These are phyloP conservation scores for Xiphias gladius DNA, from an alignment of 2,113 vertebrate genomes.

Conservation along the genomic window DNA sequence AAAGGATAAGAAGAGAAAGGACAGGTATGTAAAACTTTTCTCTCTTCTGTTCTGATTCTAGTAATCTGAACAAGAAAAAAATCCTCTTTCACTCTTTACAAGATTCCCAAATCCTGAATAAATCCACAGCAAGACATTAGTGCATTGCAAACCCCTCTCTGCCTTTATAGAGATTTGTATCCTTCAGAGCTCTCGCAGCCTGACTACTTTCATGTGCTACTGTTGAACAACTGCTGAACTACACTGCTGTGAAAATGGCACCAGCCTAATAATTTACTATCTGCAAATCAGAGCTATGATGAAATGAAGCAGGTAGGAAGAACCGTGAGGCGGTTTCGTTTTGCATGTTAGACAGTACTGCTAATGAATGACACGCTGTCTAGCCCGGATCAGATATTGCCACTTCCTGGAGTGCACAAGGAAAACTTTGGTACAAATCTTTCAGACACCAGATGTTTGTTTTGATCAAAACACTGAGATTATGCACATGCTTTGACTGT, in stretches of 20 bases:
- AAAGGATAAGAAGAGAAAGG: conserved; percentile 21
- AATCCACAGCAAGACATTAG: conserved; percentile 39
- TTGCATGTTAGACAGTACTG: not conserved
- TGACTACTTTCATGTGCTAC: conserved; percentile 14
- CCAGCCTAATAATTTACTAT: not conserved
- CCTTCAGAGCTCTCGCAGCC: conserved; percentile 27
- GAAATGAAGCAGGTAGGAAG: not conserved
- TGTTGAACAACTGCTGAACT: conserved; percentile 14
- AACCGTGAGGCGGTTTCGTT: not conserved
- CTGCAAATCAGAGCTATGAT: not conserved
- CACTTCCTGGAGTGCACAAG: not conserved
- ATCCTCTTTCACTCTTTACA: conserved; percentile 60
- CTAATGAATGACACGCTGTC: too few species aligned
- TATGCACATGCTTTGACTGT: not conserved
- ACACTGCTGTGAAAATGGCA: not conserved
- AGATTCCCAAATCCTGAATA: conserved; percentile 54
- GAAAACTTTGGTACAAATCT: not conserved
- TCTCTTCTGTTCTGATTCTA: conserved; percentile 24
- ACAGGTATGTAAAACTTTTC: conserved; percentile 1
- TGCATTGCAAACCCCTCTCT: conserved; percentile 18
- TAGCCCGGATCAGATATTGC: not conserved
- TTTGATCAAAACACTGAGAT: not conserved
- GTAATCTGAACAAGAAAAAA: conserved; percentile 42
- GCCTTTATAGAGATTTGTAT: conserved; percentile 51
- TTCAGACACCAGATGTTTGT: not conserved